Evolutionary conservation across 1,140 invertebrate genomes (phyloP), one percentile per base, ranked within the genome.

Genomic region (Calephelis nemesis): DNA sequence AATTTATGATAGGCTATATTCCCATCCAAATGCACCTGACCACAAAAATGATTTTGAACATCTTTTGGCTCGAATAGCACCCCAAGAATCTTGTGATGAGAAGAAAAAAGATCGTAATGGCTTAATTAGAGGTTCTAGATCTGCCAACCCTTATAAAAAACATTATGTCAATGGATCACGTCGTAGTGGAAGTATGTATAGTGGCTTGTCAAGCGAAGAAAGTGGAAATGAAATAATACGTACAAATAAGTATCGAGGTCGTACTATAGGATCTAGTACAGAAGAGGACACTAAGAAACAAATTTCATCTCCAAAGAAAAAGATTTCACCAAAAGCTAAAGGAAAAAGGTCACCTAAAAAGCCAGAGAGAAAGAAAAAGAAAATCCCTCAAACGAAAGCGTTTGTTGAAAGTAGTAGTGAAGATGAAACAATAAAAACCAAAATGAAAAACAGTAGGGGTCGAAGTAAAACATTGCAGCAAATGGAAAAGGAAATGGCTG

Each of bases 1-100:
- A 30, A 96, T 98, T 58, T 98, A 98, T 80, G 97, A 98, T 85
- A 94, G 95, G 67, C 90, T 97, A 45, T 98, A 97, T 85, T 93
- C 93, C 62, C 95, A 96, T 87, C 81, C 93, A 11, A 93, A 93
- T 77, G 94, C 95, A 15, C 93, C 94, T 69, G 93, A 94, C 77
- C 93, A 95, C 72, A 94, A 94, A 50, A 93, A 93, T 70, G 94
- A 96, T 81, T 96, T 96, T 78, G 95, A 96, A 40, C 93, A 93
- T 15, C 92, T 97, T 30, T 84, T 96, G 7, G 93, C 94, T 7
- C 93, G 95, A 65, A 97, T 97, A 66, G 94, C 94, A 9, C 95
- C 96, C 4, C 78, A 93, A 11, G 93, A 94, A 66, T 93, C 92
- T 19, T 87, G 87, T 52, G 94, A 94, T 69, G 94, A 95, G 65